A percentile compares a stretch with the other conserved stretches of the same genome.
phyloP scores from a whole-genome alignment of 2,113 vertebrate species.

The Herpailurus yagouaroundi region DNA sequence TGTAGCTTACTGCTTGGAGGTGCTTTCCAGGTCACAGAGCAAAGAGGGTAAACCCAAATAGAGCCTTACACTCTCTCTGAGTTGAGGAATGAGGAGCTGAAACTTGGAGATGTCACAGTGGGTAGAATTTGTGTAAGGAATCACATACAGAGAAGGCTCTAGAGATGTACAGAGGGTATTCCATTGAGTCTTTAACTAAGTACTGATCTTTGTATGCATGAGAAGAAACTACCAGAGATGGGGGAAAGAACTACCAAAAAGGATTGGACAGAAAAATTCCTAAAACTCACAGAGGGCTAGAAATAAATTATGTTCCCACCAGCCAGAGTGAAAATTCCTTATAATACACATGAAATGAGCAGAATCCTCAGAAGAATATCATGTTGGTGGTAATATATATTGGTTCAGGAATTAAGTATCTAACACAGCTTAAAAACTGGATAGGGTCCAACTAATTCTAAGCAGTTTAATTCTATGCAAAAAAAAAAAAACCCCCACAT shows the following conservation, averaged over 20 bases:
- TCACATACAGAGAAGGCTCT: neutral
- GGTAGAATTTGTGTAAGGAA: neutral
- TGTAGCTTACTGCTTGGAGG: neutral
- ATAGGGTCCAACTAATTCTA: neutral
- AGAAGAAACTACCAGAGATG: neutral
- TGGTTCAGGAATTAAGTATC: neutral
- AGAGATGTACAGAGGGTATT: neutral
- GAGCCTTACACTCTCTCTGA: neutral
- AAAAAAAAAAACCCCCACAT: neutral
- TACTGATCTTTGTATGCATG: neutral
- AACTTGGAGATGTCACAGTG: neutral
- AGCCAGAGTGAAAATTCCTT: neutral
- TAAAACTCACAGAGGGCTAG: neutral
- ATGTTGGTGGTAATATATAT: neutral
- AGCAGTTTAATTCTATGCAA: neutral
- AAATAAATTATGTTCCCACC: neutral
- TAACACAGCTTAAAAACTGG: neutral
- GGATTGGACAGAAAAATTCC: neutral
- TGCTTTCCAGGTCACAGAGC: neutral
- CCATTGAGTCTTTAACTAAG: neutral
- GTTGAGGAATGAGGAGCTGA: neutral
- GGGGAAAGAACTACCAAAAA: neutral
- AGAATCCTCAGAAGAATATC: neutral
- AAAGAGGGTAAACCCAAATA: neutral
- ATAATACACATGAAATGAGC: neutral